Percentiles rank a stretch among this genome's conserved stretches.
Conservation (phyloP, 2,888 invertebrate genomes). For the Leistus spinibarbis region DNA sequence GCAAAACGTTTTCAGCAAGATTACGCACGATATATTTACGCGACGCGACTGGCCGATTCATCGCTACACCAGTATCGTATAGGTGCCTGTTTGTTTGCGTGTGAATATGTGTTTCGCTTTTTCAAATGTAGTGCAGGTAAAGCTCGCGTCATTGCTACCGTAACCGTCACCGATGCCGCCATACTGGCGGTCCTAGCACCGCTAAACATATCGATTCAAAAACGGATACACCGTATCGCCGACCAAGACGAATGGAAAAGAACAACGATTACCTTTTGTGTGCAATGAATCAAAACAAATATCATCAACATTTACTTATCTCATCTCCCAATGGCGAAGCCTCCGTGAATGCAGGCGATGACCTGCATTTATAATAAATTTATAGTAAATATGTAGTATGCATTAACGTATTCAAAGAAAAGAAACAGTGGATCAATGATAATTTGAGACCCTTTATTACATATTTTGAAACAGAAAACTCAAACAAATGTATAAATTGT, state of each 20-base stretch:
- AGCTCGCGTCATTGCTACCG: neutral
- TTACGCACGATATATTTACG: slow-evolving; percentile 24
- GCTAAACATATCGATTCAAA: slow-evolving; percentile 23
- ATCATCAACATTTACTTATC: neutral
- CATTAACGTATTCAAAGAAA: no score
- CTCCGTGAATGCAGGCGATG: neutral
- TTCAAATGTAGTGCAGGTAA: neutral
- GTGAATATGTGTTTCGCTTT: neutral
- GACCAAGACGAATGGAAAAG: neutral
- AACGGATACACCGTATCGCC: neutral
- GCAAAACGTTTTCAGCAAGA: slow-evolving; percentile 26
- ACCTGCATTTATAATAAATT: neutral
- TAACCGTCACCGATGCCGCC: neutral
- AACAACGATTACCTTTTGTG: neutral
- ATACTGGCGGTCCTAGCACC: neutral
- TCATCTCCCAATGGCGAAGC: neutral
- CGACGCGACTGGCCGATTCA: neutral
- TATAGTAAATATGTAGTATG: no score
- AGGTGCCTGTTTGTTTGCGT: neutral
- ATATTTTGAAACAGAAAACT: no score
- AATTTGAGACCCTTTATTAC: no score
- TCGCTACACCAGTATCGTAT: neutral
- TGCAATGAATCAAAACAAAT: neutral
- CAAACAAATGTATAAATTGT: no score
- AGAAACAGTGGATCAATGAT: no score